Conservation (phyloP, 2,888 invertebrate species). For the Parnassius smintheus region DNA sequence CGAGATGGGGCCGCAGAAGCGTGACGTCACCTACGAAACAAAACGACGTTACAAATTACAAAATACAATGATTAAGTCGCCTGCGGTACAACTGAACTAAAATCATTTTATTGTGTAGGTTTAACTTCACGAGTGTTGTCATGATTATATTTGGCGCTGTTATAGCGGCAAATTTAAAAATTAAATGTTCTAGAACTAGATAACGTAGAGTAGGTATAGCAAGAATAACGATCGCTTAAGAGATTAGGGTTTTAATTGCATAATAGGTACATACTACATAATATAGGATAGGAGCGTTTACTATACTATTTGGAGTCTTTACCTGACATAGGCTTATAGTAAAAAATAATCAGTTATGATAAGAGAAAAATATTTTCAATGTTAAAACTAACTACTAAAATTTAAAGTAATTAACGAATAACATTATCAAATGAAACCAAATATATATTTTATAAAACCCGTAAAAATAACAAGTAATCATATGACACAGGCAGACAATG, state of each 20-base stretch:
- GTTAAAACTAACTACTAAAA: no score
- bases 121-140: neutral
- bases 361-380: no score
- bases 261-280: no score
- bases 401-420: no score
- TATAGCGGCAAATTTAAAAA: slow-evolving; percentile 12
- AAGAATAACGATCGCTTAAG: no score
- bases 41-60: slow-evolving; percentile 11
- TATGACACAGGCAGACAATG: slow-evolving; percentile 1
- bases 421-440: no score
- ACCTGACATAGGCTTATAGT: no score
- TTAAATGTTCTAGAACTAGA: neutral
- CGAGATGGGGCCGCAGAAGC: slow-evolving; percentile 33
- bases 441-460: no score
- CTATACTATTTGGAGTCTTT: no score
- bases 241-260: no score
- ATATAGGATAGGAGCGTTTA: no score
- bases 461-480: neutral
- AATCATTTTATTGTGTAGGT: neutral
- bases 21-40: slow-evolving; percentile 34
- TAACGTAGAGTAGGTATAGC: neutral
- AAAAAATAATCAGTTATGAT: no score
- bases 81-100: slow-evolving; percentile 21
- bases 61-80: slow-evolving; percentile 7
- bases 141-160: neutral